Evolutionary conservation across 64 coral and sea anemone species (phyloP), one percentile per base, ranked within the genome.

Genomic region (Acropora yongei): DNA sequence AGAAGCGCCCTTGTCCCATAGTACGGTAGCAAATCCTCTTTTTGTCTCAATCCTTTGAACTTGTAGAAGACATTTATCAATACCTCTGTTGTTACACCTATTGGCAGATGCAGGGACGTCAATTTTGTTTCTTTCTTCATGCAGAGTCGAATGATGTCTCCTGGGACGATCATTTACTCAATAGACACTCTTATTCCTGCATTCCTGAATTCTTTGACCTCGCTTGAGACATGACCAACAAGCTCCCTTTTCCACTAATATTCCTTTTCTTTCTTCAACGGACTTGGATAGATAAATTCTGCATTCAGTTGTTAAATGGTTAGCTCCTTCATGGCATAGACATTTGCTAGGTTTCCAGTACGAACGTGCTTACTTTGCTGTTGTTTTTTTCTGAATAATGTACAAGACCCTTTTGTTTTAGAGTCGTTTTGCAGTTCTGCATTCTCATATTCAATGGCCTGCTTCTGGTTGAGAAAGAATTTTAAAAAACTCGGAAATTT

Each of bases 381-480:
- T 74, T 30, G 17, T 74, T 74, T 30, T 74, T 30, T 30, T 44
- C 72, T n/a, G n/a, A 30, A 9, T 40, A 74, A 74, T 74, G 72
- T 9, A 74, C 17, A 74, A 5, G 41, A 30, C 72, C 72, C n/a
- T 30, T 30, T 74, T 74, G 10, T 40, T 74, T 19, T 19, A 8
- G n/a, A 41, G n/a, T 74, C 19, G 20, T 2, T 58, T 69, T 78
- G 77, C 30, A 90, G 46, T 72, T 90, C 89, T 81, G 68, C 44
- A 20, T 16, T 90, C 7, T 90, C 89, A 44, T 74, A 90, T 75
- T 80, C 89, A 20, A 90, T 90, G 4, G 88, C 78, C 40, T 9
- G 16, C 41, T 90, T 82, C 13, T 90, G 78, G 17, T 53, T 47
- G 14, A 90, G 75, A 17, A 90, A 67, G 44, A 90, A 75, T 42